Conservation (phyloP, 2,797 vertebrate genomes). For the Setipinna tenuifilis region DNA sequence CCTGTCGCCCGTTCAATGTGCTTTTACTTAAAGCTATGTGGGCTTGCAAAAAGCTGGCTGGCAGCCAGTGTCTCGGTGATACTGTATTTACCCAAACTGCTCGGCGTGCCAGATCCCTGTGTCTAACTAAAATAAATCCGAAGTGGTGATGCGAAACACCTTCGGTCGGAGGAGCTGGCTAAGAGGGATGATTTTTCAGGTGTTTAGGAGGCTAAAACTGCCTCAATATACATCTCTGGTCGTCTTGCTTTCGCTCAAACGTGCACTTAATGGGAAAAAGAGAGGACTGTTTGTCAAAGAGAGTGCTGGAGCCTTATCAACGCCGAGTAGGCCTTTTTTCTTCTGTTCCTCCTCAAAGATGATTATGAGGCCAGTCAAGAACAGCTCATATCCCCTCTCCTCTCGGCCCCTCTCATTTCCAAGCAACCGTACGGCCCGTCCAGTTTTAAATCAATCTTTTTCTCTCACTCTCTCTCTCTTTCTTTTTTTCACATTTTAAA, state of each 20-base stretch:
- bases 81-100: conserved; percentile 51
- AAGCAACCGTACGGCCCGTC: neutral
- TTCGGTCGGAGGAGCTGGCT: conserved; percentile 34
- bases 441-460: conserved; percentile 6
- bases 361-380: neutral
- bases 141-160: conserved; percentile 50
- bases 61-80: conserved; percentile 46
- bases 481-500: conserved; percentile 23
- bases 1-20: conserved; percentile 45
- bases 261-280: neutral
- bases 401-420: neutral
- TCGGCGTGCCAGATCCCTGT: conserved; percentile 53
- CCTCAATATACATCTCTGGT: conserved; percentile 27
- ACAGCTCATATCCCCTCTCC: neutral
- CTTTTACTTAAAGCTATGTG: conserved; percentile 53
- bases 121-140: conserved; percentile 61
- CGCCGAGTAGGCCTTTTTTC: neutral
- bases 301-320: neutral
- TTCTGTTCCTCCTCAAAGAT: neutral
- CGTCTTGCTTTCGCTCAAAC: neutral
- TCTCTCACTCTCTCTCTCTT: neutral
- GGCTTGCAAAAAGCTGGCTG: conserved; percentile 41
- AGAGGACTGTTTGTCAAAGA: neutral
- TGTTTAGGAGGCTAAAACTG: conserved; percentile 31
- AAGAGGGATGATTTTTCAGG: conserved; percentile 28